phyloP scores from a whole-genome alignment of 1,140 invertebrate species.

The Lordiphosa mommai region DNA sequence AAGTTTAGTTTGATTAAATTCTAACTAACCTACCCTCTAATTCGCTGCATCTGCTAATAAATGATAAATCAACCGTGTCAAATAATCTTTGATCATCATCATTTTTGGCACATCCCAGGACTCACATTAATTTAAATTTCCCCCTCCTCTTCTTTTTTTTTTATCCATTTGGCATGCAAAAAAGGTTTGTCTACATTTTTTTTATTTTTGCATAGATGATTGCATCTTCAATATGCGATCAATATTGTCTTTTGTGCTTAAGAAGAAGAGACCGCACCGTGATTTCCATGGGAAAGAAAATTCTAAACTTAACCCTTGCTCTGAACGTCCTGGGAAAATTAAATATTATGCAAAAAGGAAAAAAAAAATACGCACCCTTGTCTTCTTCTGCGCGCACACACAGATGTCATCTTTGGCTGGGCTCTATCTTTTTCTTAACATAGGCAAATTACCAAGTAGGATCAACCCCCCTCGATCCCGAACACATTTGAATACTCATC shows the following conservation, averaged over 20 bases:
- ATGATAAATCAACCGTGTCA: too few relatives aligned
- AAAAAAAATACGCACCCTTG: constrained; percentile 29
- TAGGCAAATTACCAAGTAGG: constrained; percentile 62
- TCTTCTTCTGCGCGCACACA: constrained; percentile 5
- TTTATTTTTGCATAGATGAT: constrained; percentile 62
- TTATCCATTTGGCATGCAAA: constrained; percentile 34
- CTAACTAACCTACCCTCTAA: too few relatives aligned
- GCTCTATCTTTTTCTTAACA: constrained; percentile 51
- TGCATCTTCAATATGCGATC: constrained; percentile 75
- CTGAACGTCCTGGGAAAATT: constrained; percentile 62
- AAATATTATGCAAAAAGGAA: constrained; percentile 71
- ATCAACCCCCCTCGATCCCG: constrained; percentile 38
- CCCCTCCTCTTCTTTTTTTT: constrained; percentile 14
- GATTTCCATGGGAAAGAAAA: constrained; percentile 75
- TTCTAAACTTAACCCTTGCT: constrained; percentile 44
- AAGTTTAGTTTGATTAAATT: too few relatives aligned
- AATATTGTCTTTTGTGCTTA: constrained; percentile 77
- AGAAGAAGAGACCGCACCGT: constrained; percentile 8
- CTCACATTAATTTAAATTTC: constrained; percentile 72
- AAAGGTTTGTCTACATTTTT: constrained; percentile 24
- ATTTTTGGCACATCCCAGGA: constrained; percentile 50
- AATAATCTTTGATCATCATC: constrained; percentile 21
- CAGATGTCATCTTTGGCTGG: constrained; percentile 72
- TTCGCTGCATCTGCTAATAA: too few relatives aligned
- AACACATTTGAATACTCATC: constrained; percentile 76